Evolutionary conservation across 2,888 invertebrate species (phyloP), one percentile per base, ranked within the genome.

Genomic region (Torymus texanus): DNA sequence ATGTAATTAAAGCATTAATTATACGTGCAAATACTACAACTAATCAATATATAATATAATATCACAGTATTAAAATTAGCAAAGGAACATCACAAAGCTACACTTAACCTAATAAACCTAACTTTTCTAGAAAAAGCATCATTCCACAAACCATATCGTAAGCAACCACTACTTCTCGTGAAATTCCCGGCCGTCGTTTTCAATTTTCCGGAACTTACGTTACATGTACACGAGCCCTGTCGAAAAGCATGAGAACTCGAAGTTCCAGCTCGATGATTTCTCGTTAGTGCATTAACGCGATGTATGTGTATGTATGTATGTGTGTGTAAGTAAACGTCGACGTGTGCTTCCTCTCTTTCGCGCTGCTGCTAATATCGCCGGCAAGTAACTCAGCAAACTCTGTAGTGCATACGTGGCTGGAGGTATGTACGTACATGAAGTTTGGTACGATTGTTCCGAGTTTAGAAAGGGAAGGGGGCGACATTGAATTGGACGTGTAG

Each of bases 261-360:
- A 21, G 2, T 62, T 62, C 24, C 61, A 12, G 14, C 61, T 62
- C 62, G 72, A 72, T 72, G 62, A 72, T 72, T 72, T 62, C 72
- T 72, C 61, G 51, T 72, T 72, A 62, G 72, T 72, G 62, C 72
- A 72, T 72, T 72, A 72, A 51, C 61, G 71, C 66, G 51, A 11
- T 21, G 21, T 4, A 18, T 50, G 71, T 63, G 58, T 16, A 16
- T 4, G 2, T n/a, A n/a, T n/a, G 56, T 55, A 55, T 59, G 70
- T 8, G 41, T 8, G 10, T 41, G 56, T 55, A 55, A 50, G 70
- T 59, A 70, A 70, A 50, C 70, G 21, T 50, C 21, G 51, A 18
- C 4, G 14, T 29, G 41, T 41, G 41, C 41, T 41, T 41, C 41
- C 41, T 41, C 41, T 41, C 41, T 41, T 41, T 24, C 55, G n/a